These are phyloP conservation scores for Geophilus truncorum DNA, from an alignment of 2,888 invertebrate genomes.

Conservation along the genomic window DNA sequence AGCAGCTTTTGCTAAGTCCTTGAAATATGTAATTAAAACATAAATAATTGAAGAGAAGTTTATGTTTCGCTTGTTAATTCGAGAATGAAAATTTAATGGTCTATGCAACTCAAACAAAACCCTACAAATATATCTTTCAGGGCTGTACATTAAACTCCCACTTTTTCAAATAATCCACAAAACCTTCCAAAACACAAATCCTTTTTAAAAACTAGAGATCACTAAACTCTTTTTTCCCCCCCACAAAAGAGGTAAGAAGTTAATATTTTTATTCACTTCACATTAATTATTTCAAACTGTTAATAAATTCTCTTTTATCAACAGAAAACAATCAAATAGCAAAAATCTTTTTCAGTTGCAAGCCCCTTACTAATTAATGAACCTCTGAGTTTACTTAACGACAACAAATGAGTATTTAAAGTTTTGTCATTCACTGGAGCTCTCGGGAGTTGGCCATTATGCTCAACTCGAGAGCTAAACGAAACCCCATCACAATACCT, in stretches of 20 bases:
- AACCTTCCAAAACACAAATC: neutral
- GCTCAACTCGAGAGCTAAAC: neutral
- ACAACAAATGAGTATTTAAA: conserved; percentile 16
- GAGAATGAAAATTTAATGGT: conserved; percentile 34
- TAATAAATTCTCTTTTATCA: neutral
- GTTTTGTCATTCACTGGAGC: conserved; percentile 3
- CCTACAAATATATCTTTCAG: neutral
- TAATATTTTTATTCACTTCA: neutral
- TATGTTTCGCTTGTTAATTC: conserved; percentile 31
- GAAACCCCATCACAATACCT: conserved; percentile 12
- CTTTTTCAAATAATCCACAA: neutral
- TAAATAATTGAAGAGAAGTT: conserved; percentile 32
- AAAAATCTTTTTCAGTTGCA: neutral
- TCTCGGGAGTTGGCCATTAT: conserved; percentile 1
- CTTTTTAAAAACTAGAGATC: neutral
- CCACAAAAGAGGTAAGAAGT: neutral
- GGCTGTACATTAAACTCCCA: neutral
- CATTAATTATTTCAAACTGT: neutral
- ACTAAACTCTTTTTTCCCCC: neutral
- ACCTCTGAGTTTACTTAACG: neutral
- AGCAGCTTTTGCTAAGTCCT: conserved; percentile 28
- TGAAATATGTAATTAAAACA: conserved; percentile 35
- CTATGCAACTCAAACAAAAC: conserved; percentile 16
- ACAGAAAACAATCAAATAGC: neutral
- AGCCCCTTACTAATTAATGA: neutral